Conservation (phyloP, 2,797 vertebrate genomes). For the Parauchenoglanis ngamensis region DNA sequence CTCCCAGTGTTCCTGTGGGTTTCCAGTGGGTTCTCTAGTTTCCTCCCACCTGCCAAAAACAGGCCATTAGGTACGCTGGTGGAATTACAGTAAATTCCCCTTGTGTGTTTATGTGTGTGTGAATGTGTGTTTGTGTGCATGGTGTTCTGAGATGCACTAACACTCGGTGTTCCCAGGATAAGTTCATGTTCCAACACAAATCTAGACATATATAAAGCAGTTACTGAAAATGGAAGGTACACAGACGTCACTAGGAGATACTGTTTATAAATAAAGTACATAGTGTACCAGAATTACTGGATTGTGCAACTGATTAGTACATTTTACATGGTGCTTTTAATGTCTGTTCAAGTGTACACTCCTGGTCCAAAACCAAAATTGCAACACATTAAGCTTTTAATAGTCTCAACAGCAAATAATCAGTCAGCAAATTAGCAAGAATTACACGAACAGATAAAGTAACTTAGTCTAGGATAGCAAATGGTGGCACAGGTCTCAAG, state of each 20-base stretch:
- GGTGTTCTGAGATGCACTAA: neutral
- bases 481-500: no score
- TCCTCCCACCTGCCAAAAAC: neutral
- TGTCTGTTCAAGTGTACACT: neutral
- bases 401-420: no score
- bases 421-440: no score
- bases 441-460: no score
- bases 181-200: neutral
- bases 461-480: no score
- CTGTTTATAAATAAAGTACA: neutral
- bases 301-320: neutral
- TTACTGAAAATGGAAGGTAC: neutral
- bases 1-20: neutral
- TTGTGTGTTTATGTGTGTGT: no score
- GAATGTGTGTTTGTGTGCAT: no score
- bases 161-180: neutral
- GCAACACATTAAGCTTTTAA: no score
- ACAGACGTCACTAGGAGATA: neutral
- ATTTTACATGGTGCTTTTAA: neutral
- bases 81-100: neutral
- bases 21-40: neutral
- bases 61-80: neutral
- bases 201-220: neutral
- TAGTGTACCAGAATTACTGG: neutral
- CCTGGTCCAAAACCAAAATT: no score